phyloP scores from a whole-genome alignment of 2,113 vertebrate genomes.

The Acinonyx jubatus region DNA sequence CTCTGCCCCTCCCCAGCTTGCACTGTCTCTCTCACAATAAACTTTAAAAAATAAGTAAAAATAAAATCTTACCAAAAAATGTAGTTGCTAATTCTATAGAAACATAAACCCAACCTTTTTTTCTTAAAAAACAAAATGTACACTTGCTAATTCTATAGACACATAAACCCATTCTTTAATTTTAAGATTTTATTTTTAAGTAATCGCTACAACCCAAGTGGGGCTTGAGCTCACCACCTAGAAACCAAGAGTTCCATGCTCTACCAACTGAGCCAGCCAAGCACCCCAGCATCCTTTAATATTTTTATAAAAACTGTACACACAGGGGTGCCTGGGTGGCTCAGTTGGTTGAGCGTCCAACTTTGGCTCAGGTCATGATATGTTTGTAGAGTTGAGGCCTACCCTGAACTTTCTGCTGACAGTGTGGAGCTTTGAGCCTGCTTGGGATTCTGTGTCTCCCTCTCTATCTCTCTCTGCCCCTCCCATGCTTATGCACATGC shows the following conservation, averaged over 20 bases:
- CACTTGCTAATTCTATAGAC: conserved; percentile 1
- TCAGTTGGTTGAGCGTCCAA: no score
- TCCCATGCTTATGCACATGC: no score
- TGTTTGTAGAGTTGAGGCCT: no score
- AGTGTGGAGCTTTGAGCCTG: no score
- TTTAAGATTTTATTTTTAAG: background rate
- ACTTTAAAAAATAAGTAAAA: no score
- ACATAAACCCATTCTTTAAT: background rate
- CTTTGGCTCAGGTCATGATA: no score
- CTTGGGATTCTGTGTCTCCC: no score
- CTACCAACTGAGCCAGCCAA: background rate
- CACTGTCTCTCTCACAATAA: no score
- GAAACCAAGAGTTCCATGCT: background rate
- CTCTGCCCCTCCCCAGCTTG: no score
- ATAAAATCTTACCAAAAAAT: background rate
- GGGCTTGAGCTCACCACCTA: background rate
- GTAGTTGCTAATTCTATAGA: conserved; percentile 11
- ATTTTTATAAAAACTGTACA: background rate
- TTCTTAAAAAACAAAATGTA: background rate
- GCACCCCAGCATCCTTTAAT: background rate
- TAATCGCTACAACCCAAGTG: background rate
- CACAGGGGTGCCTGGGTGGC: background rate
- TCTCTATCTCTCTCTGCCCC: no score
- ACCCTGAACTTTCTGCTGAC: no score
- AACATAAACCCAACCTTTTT: background rate